Conservation (phyloP, 2,113 vertebrate genomes). For the Xiphorhynchus elegans region DNA sequence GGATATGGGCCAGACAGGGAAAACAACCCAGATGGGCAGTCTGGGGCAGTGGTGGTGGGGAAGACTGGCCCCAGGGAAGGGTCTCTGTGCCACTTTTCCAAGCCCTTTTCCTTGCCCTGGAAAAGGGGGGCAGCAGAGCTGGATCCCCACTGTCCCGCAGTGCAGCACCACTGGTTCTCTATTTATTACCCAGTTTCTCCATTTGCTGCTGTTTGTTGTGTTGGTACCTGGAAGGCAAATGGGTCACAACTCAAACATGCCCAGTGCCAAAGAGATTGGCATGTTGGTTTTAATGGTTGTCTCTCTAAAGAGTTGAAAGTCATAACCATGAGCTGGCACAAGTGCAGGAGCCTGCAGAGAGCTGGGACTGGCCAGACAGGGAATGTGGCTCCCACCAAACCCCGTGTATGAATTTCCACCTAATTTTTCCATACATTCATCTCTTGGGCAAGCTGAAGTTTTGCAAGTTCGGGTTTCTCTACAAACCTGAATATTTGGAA, state of each 20-base stretch:
- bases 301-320: neutral
- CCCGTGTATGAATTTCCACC: neutral
- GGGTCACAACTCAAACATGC: rapidly evolving
- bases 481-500: neutral
- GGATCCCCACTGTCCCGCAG: neutral
- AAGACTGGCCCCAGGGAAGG: neutral
- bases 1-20: neutral
- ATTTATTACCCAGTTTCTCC: neutral
- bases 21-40: rapidly evolving
- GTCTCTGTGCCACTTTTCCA: neutral
- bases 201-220: neutral
- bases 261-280: neutral
- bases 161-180: neutral
- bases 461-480: neutral
- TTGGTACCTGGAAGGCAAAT: neutral
- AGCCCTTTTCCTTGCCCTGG: neutral
- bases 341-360: neutral
- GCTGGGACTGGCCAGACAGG: neutral
- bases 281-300: neutral
- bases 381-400: neutral
- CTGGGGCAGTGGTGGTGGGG: rapidly evolving
- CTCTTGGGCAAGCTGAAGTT: neutral
- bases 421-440: neutral
- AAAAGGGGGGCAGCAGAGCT: neutral
- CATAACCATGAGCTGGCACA: neutral